Percentiles rank a stretch among this genome's conserved stretches.
phyloP scores from a whole-genome alignment of 2,113 vertebrate genomes.

The Panthera leo region DNA sequence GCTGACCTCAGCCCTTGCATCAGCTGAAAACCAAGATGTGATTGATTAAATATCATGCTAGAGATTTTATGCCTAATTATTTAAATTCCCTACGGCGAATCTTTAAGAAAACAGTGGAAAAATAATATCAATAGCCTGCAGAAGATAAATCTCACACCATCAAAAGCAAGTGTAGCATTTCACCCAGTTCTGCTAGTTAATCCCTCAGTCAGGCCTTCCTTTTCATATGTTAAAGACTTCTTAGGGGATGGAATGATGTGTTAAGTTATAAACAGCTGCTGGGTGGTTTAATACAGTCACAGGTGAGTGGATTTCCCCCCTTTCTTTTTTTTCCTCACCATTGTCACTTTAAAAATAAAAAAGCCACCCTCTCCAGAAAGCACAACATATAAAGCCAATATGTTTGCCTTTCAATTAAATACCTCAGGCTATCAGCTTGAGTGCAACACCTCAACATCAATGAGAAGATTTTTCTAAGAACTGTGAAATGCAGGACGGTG shows the following conservation, averaged over 20 bases:
- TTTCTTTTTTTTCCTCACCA: slow-evolving; percentile 23
- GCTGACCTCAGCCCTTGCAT: slow-evolving; percentile 29
- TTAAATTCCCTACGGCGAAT: slow-evolving; percentile 76
- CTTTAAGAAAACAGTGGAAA: slow-evolving; percentile 72
- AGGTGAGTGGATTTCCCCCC: slow-evolving; percentile 62
- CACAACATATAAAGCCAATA: slow-evolving; percentile 51
- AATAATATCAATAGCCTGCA: slow-evolving; percentile 77
- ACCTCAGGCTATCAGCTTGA: slow-evolving; percentile 43
- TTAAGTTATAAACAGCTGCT: slow-evolving; percentile 71
- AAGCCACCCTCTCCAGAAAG: slow-evolving; percentile 13
- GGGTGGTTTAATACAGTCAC: slow-evolving; percentile 75
- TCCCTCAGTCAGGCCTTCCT: slow-evolving; percentile 54
- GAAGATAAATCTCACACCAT: slow-evolving; percentile 77
- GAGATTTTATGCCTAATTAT: slow-evolving; percentile 82
- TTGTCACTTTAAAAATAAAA: slow-evolving; percentile 40
- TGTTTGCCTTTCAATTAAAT: slow-evolving; percentile 48
- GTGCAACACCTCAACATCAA: slow-evolving; percentile 12
- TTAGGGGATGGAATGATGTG: slow-evolving; percentile 61
- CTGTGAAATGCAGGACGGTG: background rate
- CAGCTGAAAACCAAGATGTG: slow-evolving; percentile 64
- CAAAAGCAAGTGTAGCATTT: slow-evolving; percentile 82
- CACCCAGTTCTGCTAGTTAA: slow-evolving; percentile 71
- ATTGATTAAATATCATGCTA: slow-evolving; percentile 70
- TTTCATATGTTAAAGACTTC: slow-evolving; percentile 73
- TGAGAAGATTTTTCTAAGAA: slow-evolving; percentile 40